phyloP scores from a whole-genome alignment of 2,797 vertebrate genomes.

The Varecia variegata region DNA sequence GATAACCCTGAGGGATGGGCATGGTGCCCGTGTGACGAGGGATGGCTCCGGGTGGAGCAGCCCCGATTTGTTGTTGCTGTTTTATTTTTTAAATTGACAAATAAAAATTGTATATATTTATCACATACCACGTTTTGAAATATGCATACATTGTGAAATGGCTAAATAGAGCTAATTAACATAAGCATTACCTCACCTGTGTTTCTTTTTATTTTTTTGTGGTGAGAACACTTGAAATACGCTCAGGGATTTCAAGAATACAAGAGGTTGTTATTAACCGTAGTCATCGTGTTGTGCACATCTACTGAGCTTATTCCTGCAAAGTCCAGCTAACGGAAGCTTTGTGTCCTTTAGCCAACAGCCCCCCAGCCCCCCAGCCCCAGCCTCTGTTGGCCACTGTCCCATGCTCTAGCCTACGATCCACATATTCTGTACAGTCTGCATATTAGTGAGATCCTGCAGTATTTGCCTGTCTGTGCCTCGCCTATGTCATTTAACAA shows the following conservation, averaged over 20 bases:
- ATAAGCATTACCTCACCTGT: neutral
- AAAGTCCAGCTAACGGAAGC: neutral
- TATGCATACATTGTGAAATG: neutral
- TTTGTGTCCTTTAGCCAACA: neutral
- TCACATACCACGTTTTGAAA: neutral
- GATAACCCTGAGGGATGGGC: no score
- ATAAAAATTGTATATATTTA: neutral
- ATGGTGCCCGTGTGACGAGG: neutral
- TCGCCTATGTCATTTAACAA: neutral
- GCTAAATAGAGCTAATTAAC: neutral
- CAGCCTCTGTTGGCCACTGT: neutral
- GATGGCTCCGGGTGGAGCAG: neutral
- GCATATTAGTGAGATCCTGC: neutral
- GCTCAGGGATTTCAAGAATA: neutral
- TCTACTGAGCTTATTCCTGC: neutral
- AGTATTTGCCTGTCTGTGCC: neutral
- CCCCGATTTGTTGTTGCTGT: neutral
- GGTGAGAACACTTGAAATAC: neutral
- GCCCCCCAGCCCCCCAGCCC: rapidly evolving
- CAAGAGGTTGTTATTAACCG: neutral
- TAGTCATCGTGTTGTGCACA: neutral
- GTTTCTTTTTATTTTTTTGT: neutral
- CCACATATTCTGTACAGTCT: neutral
- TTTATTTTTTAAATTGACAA: neutral
- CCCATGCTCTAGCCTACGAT: neutral